phyloP scores from a whole-genome alignment of 2,113 vertebrate species.

The Anolis carolinensis region DNA sequence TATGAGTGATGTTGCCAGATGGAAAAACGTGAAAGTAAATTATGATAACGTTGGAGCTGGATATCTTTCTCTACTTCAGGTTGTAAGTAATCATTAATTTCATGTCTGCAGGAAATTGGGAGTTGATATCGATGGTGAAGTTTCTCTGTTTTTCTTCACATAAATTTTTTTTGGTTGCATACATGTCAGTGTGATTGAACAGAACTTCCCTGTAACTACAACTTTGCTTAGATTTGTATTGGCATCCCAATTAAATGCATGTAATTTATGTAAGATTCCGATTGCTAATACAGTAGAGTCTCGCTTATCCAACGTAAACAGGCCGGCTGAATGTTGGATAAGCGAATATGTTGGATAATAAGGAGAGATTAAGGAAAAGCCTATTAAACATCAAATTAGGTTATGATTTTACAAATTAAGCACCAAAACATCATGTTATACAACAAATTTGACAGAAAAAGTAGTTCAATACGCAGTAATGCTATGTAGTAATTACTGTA shows the following conservation, averaged over 20 bases:
- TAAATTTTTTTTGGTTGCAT: not conserved
- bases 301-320: no score
- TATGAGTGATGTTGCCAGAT: constrained; percentile 59
- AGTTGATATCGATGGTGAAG: not conserved
- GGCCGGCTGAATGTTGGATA: no score
- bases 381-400: no score
- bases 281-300: not conserved
- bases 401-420: no score
- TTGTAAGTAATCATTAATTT: constrained; percentile 77
- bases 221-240: not conserved
- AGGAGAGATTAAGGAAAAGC: no score
- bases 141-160: not conserved
- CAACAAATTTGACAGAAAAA: no score
- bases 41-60: constrained; percentile 95
- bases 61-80: constrained; percentile 91
- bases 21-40: constrained; percentile 91
- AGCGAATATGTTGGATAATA: no score
- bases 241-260: not conserved
- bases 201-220: not conserved
- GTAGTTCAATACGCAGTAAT: no score
- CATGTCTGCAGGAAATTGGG: constrained; percentile 5
- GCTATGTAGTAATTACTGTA: no score
- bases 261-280: not conserved
- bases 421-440: no score
- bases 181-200: not conserved